These are phyloP conservation scores for Habropoda laboriosa DNA, from an alignment of 1,140 invertebrate genomes.

Conservation along the genomic window DNA sequence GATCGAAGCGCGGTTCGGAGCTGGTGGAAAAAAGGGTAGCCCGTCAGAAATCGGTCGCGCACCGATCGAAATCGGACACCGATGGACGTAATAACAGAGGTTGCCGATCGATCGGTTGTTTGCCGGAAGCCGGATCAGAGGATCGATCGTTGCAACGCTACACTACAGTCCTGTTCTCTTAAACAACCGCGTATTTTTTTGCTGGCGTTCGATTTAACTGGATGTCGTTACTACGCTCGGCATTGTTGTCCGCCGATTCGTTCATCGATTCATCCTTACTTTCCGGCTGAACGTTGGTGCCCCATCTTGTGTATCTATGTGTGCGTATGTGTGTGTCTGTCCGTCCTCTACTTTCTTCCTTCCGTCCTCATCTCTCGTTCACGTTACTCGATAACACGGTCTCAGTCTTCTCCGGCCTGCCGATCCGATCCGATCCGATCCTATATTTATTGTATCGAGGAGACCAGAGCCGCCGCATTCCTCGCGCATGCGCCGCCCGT, in stretches of 20 bases:
- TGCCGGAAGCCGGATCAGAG: constrained; percentile 43
- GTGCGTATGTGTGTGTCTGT: too few relatives aligned
- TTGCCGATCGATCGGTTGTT: constrained; percentile 21
- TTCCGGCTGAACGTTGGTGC: constrained; percentile 33
- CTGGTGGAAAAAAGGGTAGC: not conserved
- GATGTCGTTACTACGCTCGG: constrained; percentile 77
- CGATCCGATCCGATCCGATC: constrained; percentile 67
- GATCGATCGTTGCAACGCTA: too few relatives aligned
- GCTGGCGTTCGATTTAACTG: constrained; percentile 74
- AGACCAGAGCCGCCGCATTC: constrained; percentile 76
- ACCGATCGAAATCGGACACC: not conserved
- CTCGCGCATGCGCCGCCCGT: constrained; percentile 78
- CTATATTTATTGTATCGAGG: constrained; percentile 79
- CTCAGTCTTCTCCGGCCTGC: not conserved
- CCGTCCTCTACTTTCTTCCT: constrained; percentile 33
- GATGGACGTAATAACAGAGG: constrained; percentile 14
- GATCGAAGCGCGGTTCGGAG: too few relatives aligned
- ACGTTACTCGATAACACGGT: constrained; percentile 7
- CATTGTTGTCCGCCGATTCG: constrained; percentile 75
- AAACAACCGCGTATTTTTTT: constrained; percentile 71
- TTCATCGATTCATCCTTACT: constrained; percentile 69
- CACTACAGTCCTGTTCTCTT: constrained; percentile 58
- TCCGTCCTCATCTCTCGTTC: constrained; percentile 29
- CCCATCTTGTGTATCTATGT: too few relatives aligned
- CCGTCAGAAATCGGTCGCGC: not conserved